phyloP scores from a whole-genome alignment of 2,888 invertebrate genomes.

The Noctua comes region DNA sequence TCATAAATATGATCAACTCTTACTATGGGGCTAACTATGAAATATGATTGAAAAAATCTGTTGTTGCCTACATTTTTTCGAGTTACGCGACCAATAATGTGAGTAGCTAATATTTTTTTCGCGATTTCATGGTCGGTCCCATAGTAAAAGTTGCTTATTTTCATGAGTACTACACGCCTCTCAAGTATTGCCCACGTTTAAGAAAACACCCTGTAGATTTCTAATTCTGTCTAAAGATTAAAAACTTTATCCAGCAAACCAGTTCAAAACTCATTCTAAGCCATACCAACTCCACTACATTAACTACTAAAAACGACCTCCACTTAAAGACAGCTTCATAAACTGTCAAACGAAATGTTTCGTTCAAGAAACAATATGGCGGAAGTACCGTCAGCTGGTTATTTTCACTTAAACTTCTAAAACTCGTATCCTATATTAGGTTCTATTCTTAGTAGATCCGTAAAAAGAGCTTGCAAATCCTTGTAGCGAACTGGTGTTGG shows the following conservation, averaged over 20 bases:
- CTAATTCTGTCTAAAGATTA: not conserved
- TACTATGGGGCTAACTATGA: no score
- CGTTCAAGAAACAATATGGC: slow-evolving; percentile 64
- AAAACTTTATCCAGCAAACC: not conserved
- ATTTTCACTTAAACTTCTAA: slow-evolving; percentile 71
- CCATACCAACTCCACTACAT: slow-evolving; percentile 1
- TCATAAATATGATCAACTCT: no score
- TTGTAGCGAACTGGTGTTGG: slow-evolving; percentile 79
- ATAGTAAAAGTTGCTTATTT: no score
- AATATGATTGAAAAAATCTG: no score
- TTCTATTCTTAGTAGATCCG: slow-evolving; percentile 77
- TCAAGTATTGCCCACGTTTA: no score
- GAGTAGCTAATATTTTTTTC: no score
- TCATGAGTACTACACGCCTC: no score
- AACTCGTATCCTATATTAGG: slow-evolving; percentile 67
- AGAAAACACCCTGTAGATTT: no score
- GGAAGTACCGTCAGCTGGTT: slow-evolving; percentile 62
- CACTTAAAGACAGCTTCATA: slow-evolving; percentile 50
- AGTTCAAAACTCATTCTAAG: slow-evolving; percentile 14
- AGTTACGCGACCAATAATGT: no score
- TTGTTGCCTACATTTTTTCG: no score
- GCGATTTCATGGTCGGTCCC: no score
- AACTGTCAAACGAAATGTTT: slow-evolving; percentile 55
- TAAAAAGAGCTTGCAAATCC: slow-evolving; percentile 86
- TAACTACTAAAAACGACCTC: slow-evolving; percentile 27